Conservation (phyloP, 2,888 invertebrate species). For the Meta bourneti region DNA sequence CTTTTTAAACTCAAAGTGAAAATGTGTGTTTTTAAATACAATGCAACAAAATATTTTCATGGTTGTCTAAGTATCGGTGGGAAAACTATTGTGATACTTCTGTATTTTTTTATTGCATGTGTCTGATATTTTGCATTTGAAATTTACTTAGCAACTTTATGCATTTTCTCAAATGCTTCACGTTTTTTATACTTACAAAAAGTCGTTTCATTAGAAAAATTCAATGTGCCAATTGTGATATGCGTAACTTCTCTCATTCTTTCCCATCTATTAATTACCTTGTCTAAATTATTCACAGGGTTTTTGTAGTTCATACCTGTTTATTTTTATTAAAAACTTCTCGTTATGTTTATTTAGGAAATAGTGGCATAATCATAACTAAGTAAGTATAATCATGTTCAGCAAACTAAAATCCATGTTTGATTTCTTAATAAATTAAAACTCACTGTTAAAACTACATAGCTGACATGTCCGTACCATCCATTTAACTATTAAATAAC, state of each 20-base stretch:
- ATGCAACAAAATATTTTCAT: slow-evolving; percentile 43
- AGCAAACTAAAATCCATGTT: too few relatives aligned
- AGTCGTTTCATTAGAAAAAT: background rate
- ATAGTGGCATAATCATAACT: too few relatives aligned
- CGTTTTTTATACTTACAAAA: slow-evolving; percentile 7
- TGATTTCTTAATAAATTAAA: too few relatives aligned
- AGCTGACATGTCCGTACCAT: too few relatives aligned
- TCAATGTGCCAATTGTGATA: slow-evolving; percentile 49
- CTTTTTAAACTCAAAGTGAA: too few relatives aligned
- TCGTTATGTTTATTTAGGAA: too few relatives aligned
- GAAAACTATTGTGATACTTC: slow-evolving; percentile 52
- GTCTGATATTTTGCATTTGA: slow-evolving; percentile 28
- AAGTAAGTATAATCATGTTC: too few relatives aligned
- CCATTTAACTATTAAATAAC: too few relatives aligned
- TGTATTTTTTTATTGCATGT: slow-evolving; percentile 48
- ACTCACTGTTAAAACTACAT: too few relatives aligned
- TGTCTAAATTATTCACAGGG: background rate
- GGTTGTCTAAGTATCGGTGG: slow-evolving; percentile 18
- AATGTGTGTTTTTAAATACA: slow-evolving; percentile 23
- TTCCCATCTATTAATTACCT: background rate
- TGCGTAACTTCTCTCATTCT: background rate
- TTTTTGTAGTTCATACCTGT: too few relatives aligned
- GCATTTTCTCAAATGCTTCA: slow-evolving; percentile 9
- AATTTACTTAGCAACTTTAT: slow-evolving; percentile 21
- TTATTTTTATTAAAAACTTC: too few relatives aligned